phyloP scores from a whole-genome alignment of 2,888 invertebrate genomes.

The Endomychus coccineus region DNA sequence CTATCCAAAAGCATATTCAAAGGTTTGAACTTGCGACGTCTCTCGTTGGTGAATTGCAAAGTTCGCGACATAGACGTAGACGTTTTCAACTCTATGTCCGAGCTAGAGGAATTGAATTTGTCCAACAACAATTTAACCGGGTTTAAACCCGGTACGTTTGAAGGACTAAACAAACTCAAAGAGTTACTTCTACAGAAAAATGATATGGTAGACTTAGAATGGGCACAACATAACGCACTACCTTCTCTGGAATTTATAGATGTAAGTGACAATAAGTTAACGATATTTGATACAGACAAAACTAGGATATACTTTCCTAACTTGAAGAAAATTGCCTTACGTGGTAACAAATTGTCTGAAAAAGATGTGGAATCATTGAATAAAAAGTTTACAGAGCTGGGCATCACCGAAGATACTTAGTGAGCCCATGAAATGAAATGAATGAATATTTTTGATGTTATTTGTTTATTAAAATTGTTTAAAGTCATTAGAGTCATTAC shows the following conservation, averaged over 20 bases:
- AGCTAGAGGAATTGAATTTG: conserved; percentile 12
- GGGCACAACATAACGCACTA: conserved; percentile 8
- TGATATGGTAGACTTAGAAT: conserved; percentile 11
- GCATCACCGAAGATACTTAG: too few relatives aligned
- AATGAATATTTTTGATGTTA: too few relatives aligned
- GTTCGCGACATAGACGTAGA: conserved; percentile 1
- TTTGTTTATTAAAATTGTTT: too few relatives aligned
- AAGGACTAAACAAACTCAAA: conserved; percentile 10
- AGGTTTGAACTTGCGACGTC: conserved; percentile 8
- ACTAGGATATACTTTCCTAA: conserved; percentile 10
- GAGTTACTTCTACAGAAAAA: conserved; percentile 12
- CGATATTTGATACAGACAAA: conserved; percentile 11
- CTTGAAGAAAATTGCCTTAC: conserved; percentile 13
- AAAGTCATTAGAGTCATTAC: too few relatives aligned
- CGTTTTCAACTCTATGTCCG: conserved; percentile 4
- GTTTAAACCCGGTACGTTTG: conserved; percentile 8
- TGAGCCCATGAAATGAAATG: too few relatives aligned
- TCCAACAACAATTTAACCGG: conserved; percentile 7
- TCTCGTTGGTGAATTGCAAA: conserved; percentile 12
- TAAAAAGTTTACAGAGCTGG: too few relatives aligned
- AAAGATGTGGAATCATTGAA: too few relatives aligned
- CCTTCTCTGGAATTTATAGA: conserved; percentile 12
- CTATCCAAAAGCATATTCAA: conserved; percentile 8
- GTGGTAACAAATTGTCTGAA: too few relatives aligned
- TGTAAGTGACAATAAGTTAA: conserved; percentile 11